These are phyloP conservation scores for Nysson spinosus DNA, from an alignment of 2,888 invertebrate genomes.

Conservation along the genomic window DNA sequence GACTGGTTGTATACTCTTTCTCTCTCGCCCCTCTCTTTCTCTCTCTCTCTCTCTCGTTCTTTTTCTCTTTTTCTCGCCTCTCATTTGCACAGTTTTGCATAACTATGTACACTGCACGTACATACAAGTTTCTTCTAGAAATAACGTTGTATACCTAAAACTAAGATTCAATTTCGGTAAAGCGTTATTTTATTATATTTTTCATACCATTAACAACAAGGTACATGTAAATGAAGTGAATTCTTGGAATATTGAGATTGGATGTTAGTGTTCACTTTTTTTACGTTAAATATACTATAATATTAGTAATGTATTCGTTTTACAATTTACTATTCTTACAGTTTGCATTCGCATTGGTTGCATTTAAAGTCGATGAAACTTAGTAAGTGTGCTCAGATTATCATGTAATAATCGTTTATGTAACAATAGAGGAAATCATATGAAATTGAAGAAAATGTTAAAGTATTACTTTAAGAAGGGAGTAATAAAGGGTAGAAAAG, in stretches of 20 bases:
- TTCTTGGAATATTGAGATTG: slow-evolving; percentile 74
- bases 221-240: slow-evolving; percentile 74
- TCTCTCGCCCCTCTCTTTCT: slow-evolving; percentile 14
- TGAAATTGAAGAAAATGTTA: slow-evolving; percentile 1
- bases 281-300: slow-evolving; percentile 68
- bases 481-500: not conserved
- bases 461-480: too few relatives aligned
- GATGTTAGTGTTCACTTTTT: slow-evolving; percentile 67
- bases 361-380: slow-evolving; percentile 49
- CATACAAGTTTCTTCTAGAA: slow-evolving; percentile 69
- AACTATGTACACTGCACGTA: slow-evolving; percentile 70
- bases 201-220: slow-evolving; percentile 73
- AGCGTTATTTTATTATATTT: slow-evolving; percentile 72
- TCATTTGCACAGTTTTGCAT: slow-evolving; percentile 49
- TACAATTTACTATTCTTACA: slow-evolving; percentile 71
- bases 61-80: slow-evolving; percentile 17
- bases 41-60: not conserved
- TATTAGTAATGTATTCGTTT: slow-evolving; percentile 71
- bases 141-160: slow-evolving; percentile 70
- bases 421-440: slow-evolving; percentile 6
- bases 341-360: slow-evolving; percentile 62
- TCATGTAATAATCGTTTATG: slow-evolving; percentile 25
- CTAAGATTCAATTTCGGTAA: slow-evolving; percentile 73
- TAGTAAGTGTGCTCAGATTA: slow-evolving; percentile 47
- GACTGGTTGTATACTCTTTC: slow-evolving; percentile 48